Evolutionary conservation across 2,113 vertebrate species (phyloP), one percentile per base, ranked within the genome.

Genomic region (Sardina pilchardus): DNA sequence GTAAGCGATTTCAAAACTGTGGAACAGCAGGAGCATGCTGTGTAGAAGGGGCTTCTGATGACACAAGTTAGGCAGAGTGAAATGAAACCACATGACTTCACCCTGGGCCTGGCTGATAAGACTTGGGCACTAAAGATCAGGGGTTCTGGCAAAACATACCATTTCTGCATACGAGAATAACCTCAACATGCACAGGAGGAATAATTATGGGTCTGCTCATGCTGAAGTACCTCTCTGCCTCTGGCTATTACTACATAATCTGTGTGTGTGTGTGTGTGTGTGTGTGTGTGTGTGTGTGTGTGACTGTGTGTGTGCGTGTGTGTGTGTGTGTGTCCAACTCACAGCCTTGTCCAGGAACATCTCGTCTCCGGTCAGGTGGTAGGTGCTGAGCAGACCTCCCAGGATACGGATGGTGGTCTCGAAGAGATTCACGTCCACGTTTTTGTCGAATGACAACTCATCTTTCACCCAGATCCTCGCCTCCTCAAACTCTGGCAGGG

Each of bases 341-440:
- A 99, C 98, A 0, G 98, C 98, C 92, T 98, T 99, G 0, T 96
- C 95, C 16, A 99, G 91, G 92, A 99, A 99, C 81, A 99, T 91
- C 2, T 89, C 82, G 36, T 99, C 97, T 89, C 96, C 95, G 0
- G 97, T 96, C 63, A 99, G 94, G 89, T 99, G 98, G 93, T 97
- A 99, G 19, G 96, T 94, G 56, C 98, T 98, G 86, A 99, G 95
- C 80, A 99, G 94, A 1, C 97, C 96, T 0, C 98, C 98, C 16
- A 99, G 92, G 85, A 99, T 94, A 1, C 98, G 97, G 85, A 99
- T 99, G 9, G 98, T 99, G 87, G 96, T 99, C 94, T 99, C 98
- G 87, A 99, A 99, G 17, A 99, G 96, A 93, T 99, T 99, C 78
- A 99, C 98, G 1, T 99, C 98, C 86, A 99, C 96, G 0, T 98